Evolutionary conservation across 2,888 invertebrate species (phyloP), one percentile per base, ranked within the genome.

Genomic region (Conchocele bisecta): DNA sequence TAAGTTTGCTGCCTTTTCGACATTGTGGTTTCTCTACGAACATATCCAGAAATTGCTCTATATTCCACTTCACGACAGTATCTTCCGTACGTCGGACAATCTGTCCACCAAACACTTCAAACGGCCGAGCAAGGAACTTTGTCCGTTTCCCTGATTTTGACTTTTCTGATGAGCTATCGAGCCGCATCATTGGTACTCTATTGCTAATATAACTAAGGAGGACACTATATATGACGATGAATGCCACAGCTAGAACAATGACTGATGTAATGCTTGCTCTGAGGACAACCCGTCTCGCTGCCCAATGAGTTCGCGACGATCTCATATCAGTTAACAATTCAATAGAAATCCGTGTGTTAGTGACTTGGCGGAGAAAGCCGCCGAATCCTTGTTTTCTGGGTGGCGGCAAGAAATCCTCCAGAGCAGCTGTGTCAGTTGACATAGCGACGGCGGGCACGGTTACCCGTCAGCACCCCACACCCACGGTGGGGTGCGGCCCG

Each of bases 201-300:
- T 76, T 76, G 64, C 82, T 78, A 15, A 87, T 76, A 35, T 79
- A 84, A 6, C 73, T 73, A 17, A 87, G 70, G 3, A 84, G 65
- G 9, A 87, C 68, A 13, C 85, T 84, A 68, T 87, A 87, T 5
- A 79, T 71, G 20, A 83, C 54, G 22, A 86, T 77, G 61, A 87
- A 87, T 1, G 77, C 72, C 3, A 85, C 41, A 3, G 84, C 74
- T 15, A 87, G 53, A 28, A 82, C 53, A 24, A 87, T 53, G 6
- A 85, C 82, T 33, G 85, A 79, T 37, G 85, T 84, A 50, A 86
- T 81, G 67, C 86, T 85, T 29, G 83, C 78, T 66, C 82, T 84
- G 20, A 87, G 73, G 39, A 86, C 60, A 53, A 84, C 84, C 50
- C 78, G 75, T 9, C 75, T 68, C 13, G 83, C 71, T 24, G 42